Evolutionary conservation across 1,140 invertebrate species (phyloP), one percentile per base, ranked within the genome.

Genomic region (Parasteatoda tepidariorum): DNA sequence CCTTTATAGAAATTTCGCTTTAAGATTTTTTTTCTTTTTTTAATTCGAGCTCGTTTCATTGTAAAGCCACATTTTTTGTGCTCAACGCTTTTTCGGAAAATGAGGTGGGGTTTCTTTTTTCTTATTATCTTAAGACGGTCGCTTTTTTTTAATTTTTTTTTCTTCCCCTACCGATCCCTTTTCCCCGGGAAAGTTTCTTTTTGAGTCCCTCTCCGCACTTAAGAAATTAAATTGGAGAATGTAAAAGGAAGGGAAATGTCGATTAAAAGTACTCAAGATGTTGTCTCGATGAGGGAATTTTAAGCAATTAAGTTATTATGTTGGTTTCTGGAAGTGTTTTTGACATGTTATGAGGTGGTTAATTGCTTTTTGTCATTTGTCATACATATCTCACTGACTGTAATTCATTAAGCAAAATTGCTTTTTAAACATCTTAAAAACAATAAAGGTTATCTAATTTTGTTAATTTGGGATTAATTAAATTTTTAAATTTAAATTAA

Each of bases 181-280:
- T 9, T 33, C 11, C 18, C 30, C 9, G 13, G 68, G 22, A 34
- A 11, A 4, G 15, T 30, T 70, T 68, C 38, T 70, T 30, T 24
- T 28, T 22, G n/a, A 33, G 0, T 13, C 33, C 7, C 9, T 54
- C n/a, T n/a, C 48, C 31, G 48, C 70, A 68, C 66, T 68, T 68
- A 68, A 68, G 66, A 68, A 68, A 68, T 68, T 41, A 68, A 34
- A 38, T 18, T 13, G 66, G 66, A 34, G 66, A 48, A 18, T 48
- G 38, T 48, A 4, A 48, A 48, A 48, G 38, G 38, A 48, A 48
- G 38, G 38, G 18, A 9, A 18, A 13, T 18, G 38, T 18, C 38
- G 38, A 48, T 48, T 48, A 48, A 48, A 18, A 13, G n/a, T 48
- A 18, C 38, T 48, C 9, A 18, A 48, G 38, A 18, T 48, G 9